Percentiles rank a stretch among this genome's conserved stretches.
Conservation (phyloP, 2,797 vertebrate species). For the Trachurus trachurus region DNA sequence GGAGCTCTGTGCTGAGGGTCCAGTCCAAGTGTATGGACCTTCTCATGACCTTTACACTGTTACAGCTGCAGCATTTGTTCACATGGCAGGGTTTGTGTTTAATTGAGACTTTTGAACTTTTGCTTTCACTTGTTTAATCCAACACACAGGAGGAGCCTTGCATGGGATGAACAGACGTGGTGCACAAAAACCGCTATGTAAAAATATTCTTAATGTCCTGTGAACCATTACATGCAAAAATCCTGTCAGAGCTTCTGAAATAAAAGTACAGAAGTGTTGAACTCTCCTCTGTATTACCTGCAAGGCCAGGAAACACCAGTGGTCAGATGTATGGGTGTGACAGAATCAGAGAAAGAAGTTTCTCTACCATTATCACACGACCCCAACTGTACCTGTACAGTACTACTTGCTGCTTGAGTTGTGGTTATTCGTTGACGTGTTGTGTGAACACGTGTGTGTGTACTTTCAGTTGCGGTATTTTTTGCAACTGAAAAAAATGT, state of each 20-base stretch:
- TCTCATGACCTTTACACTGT: slow-evolving; percentile 4
- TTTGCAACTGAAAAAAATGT: too few species aligned
- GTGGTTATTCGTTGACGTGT: too few species aligned
- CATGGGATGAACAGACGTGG: neutral
- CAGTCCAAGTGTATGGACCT: neutral
- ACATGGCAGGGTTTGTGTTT: neutral
- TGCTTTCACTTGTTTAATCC: neutral
- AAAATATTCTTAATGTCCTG: neutral
- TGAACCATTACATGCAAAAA: neutral
- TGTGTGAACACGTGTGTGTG: too few species aligned
- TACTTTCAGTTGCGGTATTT: too few species aligned
- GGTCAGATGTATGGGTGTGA: too few species aligned
- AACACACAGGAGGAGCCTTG: neutral
- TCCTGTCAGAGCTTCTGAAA: neutral
- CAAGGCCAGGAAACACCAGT: too few species aligned
- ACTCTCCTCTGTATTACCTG: too few species aligned
- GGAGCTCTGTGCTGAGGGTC: neutral
- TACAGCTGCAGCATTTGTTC: neutral
- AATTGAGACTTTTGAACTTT: neutral
- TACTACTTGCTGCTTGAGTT: too few species aligned
- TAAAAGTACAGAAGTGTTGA: neutral
- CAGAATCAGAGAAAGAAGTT: too few species aligned
- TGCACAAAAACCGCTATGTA: neutral
- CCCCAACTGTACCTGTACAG: too few species aligned
- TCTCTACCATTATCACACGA: too few species aligned